Conservation (phyloP, 2,113 vertebrate species). For the Hassar affinis region DNA sequence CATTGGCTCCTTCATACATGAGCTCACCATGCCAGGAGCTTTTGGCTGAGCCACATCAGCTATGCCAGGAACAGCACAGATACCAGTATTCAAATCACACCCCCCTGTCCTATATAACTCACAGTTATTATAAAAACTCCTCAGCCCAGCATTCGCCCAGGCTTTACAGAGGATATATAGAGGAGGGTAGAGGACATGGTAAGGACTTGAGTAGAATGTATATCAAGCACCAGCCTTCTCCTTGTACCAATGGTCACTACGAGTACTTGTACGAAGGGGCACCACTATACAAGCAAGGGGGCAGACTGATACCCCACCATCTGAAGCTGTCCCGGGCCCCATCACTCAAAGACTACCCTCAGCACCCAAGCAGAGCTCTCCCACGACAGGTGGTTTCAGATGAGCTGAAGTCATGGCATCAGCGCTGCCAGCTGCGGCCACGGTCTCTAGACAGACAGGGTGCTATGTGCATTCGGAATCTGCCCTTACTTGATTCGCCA, state of each 20-base stretch:
- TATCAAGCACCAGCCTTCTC: conserved; percentile 60
- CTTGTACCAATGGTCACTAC: conserved; percentile 51
- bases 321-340: conserved; percentile 71
- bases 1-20: conserved; percentile 74
- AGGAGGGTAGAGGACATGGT: conserved; percentile 61
- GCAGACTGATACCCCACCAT: conserved; percentile 62
- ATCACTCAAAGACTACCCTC: conserved; percentile 72
- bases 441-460: conserved; percentile 82
- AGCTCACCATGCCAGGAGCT: conserved; percentile 68
- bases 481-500: conserved; percentile 53
- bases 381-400: conserved; percentile 76
- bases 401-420: conserved; percentile 82
- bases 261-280: conserved; percentile 64
- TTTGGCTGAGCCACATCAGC: conserved; percentile 53
- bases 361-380: conserved; percentile 57
- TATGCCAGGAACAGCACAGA: conserved; percentile 50
- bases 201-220: conserved; percentile 62
- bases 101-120: conserved; percentile 47
- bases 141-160: conserved; percentile 56
- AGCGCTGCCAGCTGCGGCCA: conserved; percentile 70
- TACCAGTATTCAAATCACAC: conserved; percentile 50
- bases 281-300: conserved; percentile 56
- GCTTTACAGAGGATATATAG: conserved; percentile 58
- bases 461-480: conserved; percentile 69
- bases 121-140: conserved; percentile 59